Conservation (phyloP, 2,888 invertebrate genomes). For the Drosophila recens region DNA sequence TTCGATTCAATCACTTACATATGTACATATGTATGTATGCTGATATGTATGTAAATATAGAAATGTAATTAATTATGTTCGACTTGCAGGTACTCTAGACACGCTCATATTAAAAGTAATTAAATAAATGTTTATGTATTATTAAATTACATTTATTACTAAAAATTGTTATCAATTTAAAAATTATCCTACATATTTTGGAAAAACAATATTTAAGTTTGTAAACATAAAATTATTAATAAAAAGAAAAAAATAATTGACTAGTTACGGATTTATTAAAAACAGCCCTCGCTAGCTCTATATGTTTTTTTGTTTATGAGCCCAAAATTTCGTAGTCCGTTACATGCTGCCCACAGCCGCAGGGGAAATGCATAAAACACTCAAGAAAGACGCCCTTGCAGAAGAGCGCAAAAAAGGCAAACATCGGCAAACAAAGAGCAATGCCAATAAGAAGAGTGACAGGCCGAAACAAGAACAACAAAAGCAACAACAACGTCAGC, state of each 20-base stretch:
- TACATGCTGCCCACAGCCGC: slow-evolving; percentile 40
- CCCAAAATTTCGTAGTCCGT: slow-evolving; percentile 26
- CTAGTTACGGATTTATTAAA: too few species aligned
- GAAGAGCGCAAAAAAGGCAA: slow-evolving; percentile 20
- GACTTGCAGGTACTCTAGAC: neutral
- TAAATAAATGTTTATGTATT: too few species aligned
- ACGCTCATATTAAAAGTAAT: too few species aligned
- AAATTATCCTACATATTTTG: too few species aligned
- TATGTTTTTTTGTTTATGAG: neutral
- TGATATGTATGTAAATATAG: neutral
- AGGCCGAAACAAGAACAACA: slow-evolving; percentile 40
- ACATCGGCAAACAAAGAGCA: slow-evolving; percentile 57
- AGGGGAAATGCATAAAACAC: slow-evolving; percentile 32
- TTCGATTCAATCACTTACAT: neutral
- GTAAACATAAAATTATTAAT: too few species aligned
- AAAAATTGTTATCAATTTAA: too few species aligned
- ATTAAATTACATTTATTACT: too few species aligned
- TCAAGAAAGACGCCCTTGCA: slow-evolving; percentile 41
- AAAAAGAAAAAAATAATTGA: too few species aligned
- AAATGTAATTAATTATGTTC: neutral
- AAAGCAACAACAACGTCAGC: slow-evolving; percentile 13
- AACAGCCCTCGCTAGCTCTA: neutral
- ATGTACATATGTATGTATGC: too few species aligned
- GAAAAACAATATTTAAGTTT: too few species aligned
- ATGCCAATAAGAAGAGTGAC: slow-evolving; percentile 62